Evolutionary conservation across 2,888 invertebrate species (phyloP), one percentile per base, ranked within the genome.

Genomic region (Cryptus viduatorius): DNA sequence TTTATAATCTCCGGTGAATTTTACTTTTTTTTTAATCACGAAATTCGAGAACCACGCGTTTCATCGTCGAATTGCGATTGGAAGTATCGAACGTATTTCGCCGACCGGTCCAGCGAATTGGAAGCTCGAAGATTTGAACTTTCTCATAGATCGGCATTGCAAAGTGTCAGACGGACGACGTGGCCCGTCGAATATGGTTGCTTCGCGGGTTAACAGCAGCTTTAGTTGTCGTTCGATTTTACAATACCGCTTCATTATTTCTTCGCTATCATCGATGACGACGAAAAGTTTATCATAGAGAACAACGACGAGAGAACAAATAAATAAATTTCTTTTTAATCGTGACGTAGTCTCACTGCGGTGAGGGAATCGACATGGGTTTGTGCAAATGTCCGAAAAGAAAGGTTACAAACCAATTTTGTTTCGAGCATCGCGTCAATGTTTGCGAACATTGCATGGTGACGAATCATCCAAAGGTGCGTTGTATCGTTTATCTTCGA

Each of bases 371-470:
- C 68, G 93, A 90, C 91, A 99, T 99, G 99, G 99, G 99, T 86
- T 95, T 99, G 86, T 99, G 99, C 94, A 99, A 99, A 94, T 99
- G 99, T 95, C 98, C 99, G 24, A 99, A 99, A 94, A 96, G 98
- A 90, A 97, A 97, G 94, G 98, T 99, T 86, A 99, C 99, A 81
- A 99, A 98, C 95, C 97, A 99, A 93, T 99, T 99, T 95, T 99
- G 99, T 95, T 99, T 99, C 94, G 99, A 99, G 94, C 99, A 99
- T 94, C 95, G 99, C 91, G 99, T 99, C 44, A 99, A 99, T 96
- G 99, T 99, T 92, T 99, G 99, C 94, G 99, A 99, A 95, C 96
- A 98, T 95, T 99, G 99, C 95, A 97, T 99, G 96, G 98, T 99
- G 86, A 97, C 98, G 89, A 98, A 97, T 94, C 99, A 99, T 94